Evolutionary conservation across 2,797 vertebrate genomes (phyloP).

Genomic region (Anas capensis): DNA sequence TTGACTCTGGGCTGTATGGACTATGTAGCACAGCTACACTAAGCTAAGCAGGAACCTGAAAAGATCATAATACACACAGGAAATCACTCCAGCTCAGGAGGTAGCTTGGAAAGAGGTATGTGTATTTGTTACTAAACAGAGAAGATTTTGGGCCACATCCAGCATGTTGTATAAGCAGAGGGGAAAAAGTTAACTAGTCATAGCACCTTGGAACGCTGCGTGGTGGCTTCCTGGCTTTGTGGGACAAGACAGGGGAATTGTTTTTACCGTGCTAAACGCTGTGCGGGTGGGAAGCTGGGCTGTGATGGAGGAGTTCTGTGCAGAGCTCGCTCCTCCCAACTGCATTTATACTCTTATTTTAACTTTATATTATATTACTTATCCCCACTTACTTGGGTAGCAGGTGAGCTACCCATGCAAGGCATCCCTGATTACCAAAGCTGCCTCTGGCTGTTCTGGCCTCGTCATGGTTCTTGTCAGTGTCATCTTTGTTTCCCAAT

Average conservation of each 20-base stretch:
- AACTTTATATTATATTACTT: not conserved
- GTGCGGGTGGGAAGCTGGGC: not conserved
- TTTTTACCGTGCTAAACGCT: not conserved
- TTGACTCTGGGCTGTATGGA: not conserved
- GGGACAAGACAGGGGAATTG: not conserved
- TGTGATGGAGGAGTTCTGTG: not conserved
- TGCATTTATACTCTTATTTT: not conserved
- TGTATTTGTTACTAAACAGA: conserved; percentile 11
- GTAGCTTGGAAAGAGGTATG: not conserved
- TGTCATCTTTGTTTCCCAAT: not conserved
- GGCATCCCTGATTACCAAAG: not conserved
- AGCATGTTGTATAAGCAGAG: conserved; percentile 32
- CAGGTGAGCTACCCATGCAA: not conserved
- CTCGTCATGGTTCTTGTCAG: not conserved
- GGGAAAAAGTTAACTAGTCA: not conserved
- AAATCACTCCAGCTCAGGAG: not conserved
- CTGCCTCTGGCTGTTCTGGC: not conserved
- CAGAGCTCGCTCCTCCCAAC: not conserved
- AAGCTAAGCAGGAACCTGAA: not conserved
- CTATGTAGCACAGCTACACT: not conserved
- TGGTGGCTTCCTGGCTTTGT: conserved; percentile 55
- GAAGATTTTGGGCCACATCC: not conserved
- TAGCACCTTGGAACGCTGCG: conserved; percentile 34
- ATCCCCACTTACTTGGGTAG: not conserved
- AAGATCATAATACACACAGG: not conserved